These are phyloP conservation scores for Calephelis virginiensis DNA, from an alignment of 1,140 invertebrate species.

Conservation along the genomic window DNA sequence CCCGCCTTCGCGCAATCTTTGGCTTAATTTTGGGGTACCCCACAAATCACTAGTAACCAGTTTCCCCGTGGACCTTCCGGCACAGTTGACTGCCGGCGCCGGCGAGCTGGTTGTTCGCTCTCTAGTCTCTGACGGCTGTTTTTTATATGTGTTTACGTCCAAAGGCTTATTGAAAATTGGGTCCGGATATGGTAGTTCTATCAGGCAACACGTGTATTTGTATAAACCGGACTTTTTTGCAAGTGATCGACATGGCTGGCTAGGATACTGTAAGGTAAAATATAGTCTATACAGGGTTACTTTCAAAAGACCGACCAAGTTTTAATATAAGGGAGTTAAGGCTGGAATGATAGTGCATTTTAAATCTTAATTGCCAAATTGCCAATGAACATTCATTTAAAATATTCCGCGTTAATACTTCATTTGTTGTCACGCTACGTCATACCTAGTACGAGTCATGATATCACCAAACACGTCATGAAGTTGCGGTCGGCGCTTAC, in stretches of 20 bases:
- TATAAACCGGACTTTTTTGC: conserved; percentile 90
- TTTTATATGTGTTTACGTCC: conserved; percentile 89
- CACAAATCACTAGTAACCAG: conserved; percentile 86
- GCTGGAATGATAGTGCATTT: too few relatives aligned
- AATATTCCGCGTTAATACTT: too few relatives aligned
- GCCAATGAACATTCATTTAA: too few relatives aligned
- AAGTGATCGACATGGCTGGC: conserved; percentile 86
- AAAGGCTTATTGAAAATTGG: conserved; percentile 93
- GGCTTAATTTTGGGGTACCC: conserved; percentile 92
- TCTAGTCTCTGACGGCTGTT: conserved; percentile 92
- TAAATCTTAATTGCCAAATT: too few relatives aligned
- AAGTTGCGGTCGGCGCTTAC: too few relatives aligned
- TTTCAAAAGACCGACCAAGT: too few relatives aligned
- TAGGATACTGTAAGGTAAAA: conserved; percentile 91
- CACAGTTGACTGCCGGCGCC: conserved; percentile 57
- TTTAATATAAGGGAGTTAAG: too few relatives aligned
- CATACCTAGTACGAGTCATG: too few relatives aligned
- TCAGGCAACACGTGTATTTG: conserved; percentile 91
- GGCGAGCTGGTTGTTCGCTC: conserved; percentile 77
- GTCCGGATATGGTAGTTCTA: conserved; percentile 93
- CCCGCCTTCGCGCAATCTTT: conserved; percentile 89
- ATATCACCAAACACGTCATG: too few relatives aligned
- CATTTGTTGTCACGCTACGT: too few relatives aligned
- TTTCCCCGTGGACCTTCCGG: conserved; percentile 80
- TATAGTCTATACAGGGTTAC: too few relatives aligned